Percentiles rank a stretch among this genome's conserved stretches.
Evolutionary conservation across 2,797 vertebrate species (phyloP).

Genomic region (Podarcis lilfordi): DNA sequence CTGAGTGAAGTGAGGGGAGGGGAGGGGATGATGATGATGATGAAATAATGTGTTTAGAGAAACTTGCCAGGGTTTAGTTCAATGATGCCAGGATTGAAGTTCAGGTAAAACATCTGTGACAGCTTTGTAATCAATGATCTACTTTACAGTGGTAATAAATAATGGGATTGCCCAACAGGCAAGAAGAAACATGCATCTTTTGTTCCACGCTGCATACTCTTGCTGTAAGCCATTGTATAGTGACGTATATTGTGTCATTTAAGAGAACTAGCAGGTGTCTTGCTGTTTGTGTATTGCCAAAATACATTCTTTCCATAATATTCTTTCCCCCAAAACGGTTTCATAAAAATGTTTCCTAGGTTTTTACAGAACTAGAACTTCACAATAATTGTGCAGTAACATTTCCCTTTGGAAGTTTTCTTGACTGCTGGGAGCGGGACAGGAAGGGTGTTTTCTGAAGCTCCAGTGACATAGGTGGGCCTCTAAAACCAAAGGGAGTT

Average conservation of each 20-base stretch:
- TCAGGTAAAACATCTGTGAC: slow-evolving; percentile 28
- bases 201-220: neutral
- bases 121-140: neutral
- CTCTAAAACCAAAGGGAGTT: neutral
- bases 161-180: neutral
- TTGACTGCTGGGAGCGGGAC: neutral
- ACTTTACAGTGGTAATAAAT: neutral
- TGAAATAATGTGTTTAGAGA: neutral
- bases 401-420: neutral
- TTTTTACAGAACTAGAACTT: neutral
- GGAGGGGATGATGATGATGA: too few species aligned
- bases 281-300: neutral
- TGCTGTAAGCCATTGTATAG: neutral
- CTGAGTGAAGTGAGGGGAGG: too few species aligned
- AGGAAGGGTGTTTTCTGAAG: neutral
- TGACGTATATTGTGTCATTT: neutral
- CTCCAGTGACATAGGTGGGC: too few species aligned
- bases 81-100: neutral
- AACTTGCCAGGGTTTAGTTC: neutral
- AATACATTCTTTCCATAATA: neutral
- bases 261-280: neutral
- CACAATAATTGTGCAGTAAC: neutral
- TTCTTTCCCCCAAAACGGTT: neutral
- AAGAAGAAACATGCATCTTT: neutral
- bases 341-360: neutral